Base-by-base conservation (phyloP, 2,797 vertebrate genomes). In the Iguana delicatissima region DNA sequence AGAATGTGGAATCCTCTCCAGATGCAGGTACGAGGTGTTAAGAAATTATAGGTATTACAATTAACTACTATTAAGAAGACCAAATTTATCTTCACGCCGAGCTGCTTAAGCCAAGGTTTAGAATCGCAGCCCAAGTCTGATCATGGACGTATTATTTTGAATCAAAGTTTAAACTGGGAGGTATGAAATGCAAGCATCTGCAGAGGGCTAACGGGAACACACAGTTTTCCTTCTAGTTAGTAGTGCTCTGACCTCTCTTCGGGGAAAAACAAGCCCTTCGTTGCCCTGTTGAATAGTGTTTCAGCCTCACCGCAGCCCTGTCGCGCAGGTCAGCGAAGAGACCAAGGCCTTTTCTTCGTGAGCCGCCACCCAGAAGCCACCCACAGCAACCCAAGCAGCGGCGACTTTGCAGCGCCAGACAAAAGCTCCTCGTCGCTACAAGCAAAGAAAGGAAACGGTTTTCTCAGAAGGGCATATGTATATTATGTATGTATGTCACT, bases 221-320 rank as follows among this genome's bases (percentile, higher is more conserved):
- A 13, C 14, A 32, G 59, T 85, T 85, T 85, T 50, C 52, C 85
- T 35, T 32, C 1, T 26, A 67, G 57, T 67, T 67, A 50, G 5
- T 52, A 22, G 18, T 67, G 3, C 42, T 42, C 46, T 32, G 8
- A 74, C 42, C n/a, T 76, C 26, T 57, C 69, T 12, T 16, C 6
- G 64, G 8, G 8, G 32, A 84, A 26, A 18, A 42, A 42, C 89
- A 22, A 79, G 57, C 64, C 20, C 74, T 50, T n/a, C 26, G 5
- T 16, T 89, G 74, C 46, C 73, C 62, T 89, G 62, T 67, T 93
- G 92, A 93, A 83, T 55, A 82, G 46, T 38, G 64, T 86, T 62
- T 88, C 67, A 90, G 76, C 79, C 62, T 10, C 38, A 89, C 38
- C 85, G 80, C 77, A 84, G 55, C 26, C 86, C 72, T 13, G 76